Conservation (phyloP, 1,140 invertebrate species). For the Drosophila sp. region DNA sequence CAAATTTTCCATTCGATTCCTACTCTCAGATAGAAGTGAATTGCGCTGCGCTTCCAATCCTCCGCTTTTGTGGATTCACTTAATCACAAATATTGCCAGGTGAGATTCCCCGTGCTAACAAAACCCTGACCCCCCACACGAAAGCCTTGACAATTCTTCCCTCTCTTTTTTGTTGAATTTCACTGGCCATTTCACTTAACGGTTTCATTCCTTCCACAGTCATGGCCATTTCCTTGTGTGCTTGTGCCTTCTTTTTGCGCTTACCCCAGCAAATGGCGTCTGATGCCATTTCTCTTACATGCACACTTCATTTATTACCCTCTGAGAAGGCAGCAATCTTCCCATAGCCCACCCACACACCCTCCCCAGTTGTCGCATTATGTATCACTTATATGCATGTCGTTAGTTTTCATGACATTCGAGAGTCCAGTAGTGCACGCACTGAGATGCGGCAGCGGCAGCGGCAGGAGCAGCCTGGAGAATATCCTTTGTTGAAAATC, state of each 20-base stretch:
- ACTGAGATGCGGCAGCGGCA: neutral
- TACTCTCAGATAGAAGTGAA: neutral
- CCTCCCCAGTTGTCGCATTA: constrained; percentile 44
- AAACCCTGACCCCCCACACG: neutral
- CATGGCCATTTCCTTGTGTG: constrained; percentile 45
- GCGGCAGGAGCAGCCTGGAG: constrained; percentile 36
- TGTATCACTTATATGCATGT: constrained; percentile 77
- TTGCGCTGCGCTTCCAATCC: neutral
- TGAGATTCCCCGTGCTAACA: neutral
- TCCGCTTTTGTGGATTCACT: neutral
- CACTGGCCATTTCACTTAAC: constrained; percentile 62
- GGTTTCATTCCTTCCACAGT: constrained; percentile 40
- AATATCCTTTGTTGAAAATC: constrained; percentile 67
- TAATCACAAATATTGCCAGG: constrained; percentile 3
- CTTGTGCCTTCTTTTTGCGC: constrained; percentile 28
- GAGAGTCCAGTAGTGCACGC: constrained; percentile 32
- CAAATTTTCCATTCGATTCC: no score
- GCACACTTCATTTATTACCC: constrained; percentile 77
- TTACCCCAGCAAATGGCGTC: constrained; percentile 31
- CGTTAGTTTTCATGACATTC: constrained; percentile 75
- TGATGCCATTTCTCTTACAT: constrained; percentile 70
- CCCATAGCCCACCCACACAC: neutral
- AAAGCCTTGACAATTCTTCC: constrained; percentile 11
- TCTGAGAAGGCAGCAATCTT: constrained; percentile 32
- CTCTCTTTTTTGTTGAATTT: constrained; percentile 3